Evolutionary conservation across 2,113 vertebrate genomes (phyloP).

Genomic region (Neolamprologus fasciatus): DNA sequence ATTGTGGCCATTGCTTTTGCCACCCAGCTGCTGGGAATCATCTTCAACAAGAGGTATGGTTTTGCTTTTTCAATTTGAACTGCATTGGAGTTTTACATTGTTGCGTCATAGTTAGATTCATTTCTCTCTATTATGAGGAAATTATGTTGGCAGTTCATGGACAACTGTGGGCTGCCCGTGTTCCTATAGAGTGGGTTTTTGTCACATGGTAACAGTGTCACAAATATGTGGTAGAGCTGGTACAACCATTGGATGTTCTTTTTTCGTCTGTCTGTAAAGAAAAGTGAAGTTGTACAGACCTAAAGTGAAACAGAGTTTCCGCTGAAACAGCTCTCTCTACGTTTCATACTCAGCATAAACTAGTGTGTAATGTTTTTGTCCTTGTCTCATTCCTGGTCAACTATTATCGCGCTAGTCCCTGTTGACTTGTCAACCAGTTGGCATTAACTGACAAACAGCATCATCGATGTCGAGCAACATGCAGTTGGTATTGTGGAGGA

Average conservation of each 20-base stretch:
- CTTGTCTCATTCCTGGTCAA: neutral
- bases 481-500: neutral
- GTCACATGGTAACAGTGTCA: neutral
- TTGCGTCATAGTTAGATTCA: fast-evolving
- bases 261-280: fast-evolving
- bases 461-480: neutral
- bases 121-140: neutral
- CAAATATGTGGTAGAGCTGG: neutral
- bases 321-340: neutral
- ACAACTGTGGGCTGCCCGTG: neutral
- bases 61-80: neutral
- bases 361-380: neutral
- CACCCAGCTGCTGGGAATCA: conserved; percentile 69
- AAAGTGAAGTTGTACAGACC: neutral
- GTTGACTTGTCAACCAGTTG: neutral
- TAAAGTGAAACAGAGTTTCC: neutral
- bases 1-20: conserved; percentile 69
- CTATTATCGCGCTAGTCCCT: neutral
- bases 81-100: neutral
- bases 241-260: neutral
- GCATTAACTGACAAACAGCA: fast-evolving
- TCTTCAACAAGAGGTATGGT: conserved; percentile 71
- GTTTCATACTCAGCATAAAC: neutral
- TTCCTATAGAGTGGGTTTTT: neutral
- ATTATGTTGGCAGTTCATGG: neutral